A percentile compares a stretch with the other conserved stretches of the same genome.
Conservation (phyloP, 1,140 invertebrate species). For the Capitella teleta region DNA sequence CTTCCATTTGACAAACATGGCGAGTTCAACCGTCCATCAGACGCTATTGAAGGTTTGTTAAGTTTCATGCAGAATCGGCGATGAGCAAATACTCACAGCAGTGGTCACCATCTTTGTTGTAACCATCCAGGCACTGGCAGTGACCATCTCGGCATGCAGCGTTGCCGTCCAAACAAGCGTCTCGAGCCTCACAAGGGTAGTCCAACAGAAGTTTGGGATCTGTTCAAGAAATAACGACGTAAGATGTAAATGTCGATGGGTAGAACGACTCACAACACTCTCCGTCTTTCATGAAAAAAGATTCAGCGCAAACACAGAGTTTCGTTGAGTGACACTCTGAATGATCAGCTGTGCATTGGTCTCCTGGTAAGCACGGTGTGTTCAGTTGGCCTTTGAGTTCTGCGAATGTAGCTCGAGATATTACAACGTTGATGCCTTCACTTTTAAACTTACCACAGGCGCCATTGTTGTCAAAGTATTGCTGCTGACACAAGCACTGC, state of each 20-base stretch:
- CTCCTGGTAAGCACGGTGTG: constrained; percentile 1
- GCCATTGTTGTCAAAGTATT: constrained; percentile 1
- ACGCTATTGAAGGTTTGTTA: no score
- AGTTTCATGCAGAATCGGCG: no score
- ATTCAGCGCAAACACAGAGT: neutral
- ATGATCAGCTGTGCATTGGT: neutral
- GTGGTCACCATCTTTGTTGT: neutral
- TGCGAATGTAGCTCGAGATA: neutral
- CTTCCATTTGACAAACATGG: constrained; percentile 1
- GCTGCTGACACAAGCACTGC: neutral
- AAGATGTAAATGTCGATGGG: no score
- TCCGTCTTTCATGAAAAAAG: neutral
- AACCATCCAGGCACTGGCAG: neutral
- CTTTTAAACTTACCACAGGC: constrained; percentile 7
- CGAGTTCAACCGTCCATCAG: no score
- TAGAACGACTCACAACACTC: neutral
- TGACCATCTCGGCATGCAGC: constrained; percentile 4
- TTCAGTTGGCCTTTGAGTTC: constrained; percentile 7
- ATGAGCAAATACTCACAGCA: constrained; percentile 5
- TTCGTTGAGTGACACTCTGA: neutral
- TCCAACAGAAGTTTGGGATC: no score
- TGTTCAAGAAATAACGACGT: no score
- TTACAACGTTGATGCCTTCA: no score
- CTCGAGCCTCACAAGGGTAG: neutral
- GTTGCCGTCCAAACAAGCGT: constrained; percentile 2